Base-by-base conservation (phyloP, 2,797 vertebrate genomes). In the Hephaestus fuliginosus region DNA sequence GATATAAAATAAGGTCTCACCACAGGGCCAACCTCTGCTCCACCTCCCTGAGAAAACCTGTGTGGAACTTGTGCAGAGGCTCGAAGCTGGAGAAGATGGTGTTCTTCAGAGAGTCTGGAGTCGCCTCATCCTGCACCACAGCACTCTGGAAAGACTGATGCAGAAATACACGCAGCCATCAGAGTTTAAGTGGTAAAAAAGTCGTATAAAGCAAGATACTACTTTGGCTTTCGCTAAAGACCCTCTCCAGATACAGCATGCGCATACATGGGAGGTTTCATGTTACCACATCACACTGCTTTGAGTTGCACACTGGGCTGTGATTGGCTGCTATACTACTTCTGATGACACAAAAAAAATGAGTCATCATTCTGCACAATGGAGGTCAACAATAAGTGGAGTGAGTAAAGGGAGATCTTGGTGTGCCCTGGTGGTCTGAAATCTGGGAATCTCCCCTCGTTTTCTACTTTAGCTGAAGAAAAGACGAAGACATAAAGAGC, bases 21-120 rank as follows among this genome's bases (percentile, higher is more conserved):
- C 98, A 99, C n/a, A 97, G 87, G 71, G 97, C 96, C 71, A 99
- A 96, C 74, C 98, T 95, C 86, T 99, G 98, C 93, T 99, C 98
- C 89, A 98, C 96, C 93, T 99, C 98, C 94, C 97, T 97, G 92
- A 99, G 96, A 94, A 99, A 99, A 86, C 94, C 96, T 25, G 96
- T 93, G 86, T 99, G 98, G 93, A 97, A 99, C 88, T 96, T 98
- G 95, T 98, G 96, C 89, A 99, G 95, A 58, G 98, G 98, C 91
- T 98, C 96, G 5, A 99, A 98, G 90, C 96, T 97, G 56, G 97
- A 96, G 91, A 96, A 97, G 85, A 99, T 84, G 58, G 96, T 90
- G 82, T 81, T 96, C 92, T 94, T 98, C 91, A 99, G 86, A 36
- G 96, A 92, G 76, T 99, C 97, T 0, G 97, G 96, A 92, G 97